Evolutionary conservation across 1,140 invertebrate species (phyloP).

Genomic region (Nixonia krombeini): DNA sequence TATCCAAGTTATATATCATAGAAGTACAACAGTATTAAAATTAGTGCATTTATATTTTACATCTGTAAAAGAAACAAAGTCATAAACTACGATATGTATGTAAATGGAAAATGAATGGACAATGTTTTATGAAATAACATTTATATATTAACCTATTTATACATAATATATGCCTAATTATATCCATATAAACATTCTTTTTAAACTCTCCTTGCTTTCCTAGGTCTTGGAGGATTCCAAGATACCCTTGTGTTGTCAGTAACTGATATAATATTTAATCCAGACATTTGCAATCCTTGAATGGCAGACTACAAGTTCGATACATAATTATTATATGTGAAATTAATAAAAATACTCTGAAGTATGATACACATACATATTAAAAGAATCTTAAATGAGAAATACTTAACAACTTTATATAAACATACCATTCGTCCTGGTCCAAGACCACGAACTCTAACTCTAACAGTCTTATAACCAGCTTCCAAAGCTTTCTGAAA

Average conservation of each 20-base stretch:
- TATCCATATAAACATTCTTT: slow-evolving; percentile 11
- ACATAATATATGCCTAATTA: background rate
- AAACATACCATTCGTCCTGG: slow-evolving; percentile 87
- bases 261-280: slow-evolving; percentile 89
- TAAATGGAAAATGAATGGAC: no score
- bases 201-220: slow-evolving; percentile 83
- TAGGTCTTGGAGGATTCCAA: slow-evolving; percentile 81
- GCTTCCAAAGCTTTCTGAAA: slow-evolving; percentile 81
- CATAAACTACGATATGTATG: no score
- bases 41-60: no score
- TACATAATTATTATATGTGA: background rate
- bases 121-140: no score
- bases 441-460: slow-evolving; percentile 85
- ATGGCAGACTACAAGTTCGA: slow-evolving; percentile 80
- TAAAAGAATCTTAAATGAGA: no score
- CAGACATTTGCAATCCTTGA: slow-evolving; percentile 92
- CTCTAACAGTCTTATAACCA: slow-evolving; percentile 82
- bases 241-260: slow-evolving; percentile 90
- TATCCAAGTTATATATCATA: no score
- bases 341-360: no score
- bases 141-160: no score
- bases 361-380: no score
- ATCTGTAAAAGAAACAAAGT: no score
- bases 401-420: slow-evolving; percentile 12
- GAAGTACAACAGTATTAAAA: no score